These are phyloP conservation scores for Cantharis nigra DNA, from an alignment of 2,888 invertebrate genomes.

Conservation along the genomic window DNA sequence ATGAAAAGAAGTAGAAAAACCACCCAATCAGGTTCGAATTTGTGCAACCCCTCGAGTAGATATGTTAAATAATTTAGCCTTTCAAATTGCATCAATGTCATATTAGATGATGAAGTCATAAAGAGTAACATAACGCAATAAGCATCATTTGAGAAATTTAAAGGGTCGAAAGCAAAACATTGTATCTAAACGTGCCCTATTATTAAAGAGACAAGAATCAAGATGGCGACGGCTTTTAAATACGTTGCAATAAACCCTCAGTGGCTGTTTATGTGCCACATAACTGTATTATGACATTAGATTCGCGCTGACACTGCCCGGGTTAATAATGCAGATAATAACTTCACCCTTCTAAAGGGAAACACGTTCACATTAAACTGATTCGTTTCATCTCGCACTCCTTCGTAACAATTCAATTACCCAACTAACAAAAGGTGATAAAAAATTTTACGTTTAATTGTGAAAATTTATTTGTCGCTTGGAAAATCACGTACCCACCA, in stretches of 20 bases:
- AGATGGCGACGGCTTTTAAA: conserved; percentile 36
- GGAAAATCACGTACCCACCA: not conserved
- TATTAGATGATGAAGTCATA: conserved; percentile 24
- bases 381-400: conserved; percentile 15
- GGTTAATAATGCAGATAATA: conserved; percentile 50
- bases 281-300: conserved; percentile 49
- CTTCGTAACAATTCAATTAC: conserved; percentile 9
- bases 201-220: conserved; percentile 34
- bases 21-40: conserved; percentile 1
- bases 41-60: conserved; percentile 13
- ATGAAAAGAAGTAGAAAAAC: not conserved
- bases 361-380: conserved; percentile 23
- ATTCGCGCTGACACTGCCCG: conserved; percentile 43
- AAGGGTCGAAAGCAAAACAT: conserved; percentile 29
- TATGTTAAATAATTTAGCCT: conserved; percentile 29
- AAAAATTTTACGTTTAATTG: not conserved
- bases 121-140: conserved; percentile 22
- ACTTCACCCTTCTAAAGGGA: conserved; percentile 36
- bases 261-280: conserved; percentile 42
- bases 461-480: not conserved
- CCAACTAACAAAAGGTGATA: not conserved
- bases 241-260: conserved; percentile 38
- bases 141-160: conserved; percentile 23
- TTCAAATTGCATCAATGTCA: conserved; percentile 27
- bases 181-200: conserved; percentile 29